Evolutionary conservation across 2,888 invertebrate species (phyloP).

Genomic region (Epirrhoe tristata): DNA sequence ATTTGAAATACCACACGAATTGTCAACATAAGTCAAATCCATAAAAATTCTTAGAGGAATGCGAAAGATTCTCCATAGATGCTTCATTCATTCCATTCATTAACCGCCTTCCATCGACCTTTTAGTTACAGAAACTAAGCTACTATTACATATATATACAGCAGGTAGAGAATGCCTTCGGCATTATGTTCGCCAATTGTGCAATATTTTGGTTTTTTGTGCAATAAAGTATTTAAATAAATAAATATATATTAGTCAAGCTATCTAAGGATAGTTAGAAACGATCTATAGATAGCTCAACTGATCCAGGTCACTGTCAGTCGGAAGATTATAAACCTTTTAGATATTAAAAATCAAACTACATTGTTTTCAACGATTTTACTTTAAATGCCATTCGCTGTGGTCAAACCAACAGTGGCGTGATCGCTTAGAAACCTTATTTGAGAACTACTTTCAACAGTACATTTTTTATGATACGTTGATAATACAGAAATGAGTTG

Average conservation of each 20-base stretch:
- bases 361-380: conserved; percentile 5
- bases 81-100: not conserved
- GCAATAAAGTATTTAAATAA: too few relatives aligned
- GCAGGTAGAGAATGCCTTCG: too few relatives aligned
- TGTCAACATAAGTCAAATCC: not conserved
- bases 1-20: not conserved
- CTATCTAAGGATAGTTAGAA: too few relatives aligned
- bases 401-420: conserved; percentile 27
- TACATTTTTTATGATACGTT: conserved; percentile 18
- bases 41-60: not conserved
- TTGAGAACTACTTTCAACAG: conserved; percentile 10
- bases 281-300: too few relatives aligned
- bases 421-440: conserved; percentile 22
- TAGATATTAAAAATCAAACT: not conserved
- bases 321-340: too few relatives aligned
- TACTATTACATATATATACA: too few relatives aligned
- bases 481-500: conserved; percentile 32
- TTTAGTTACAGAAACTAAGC: too few relatives aligned
- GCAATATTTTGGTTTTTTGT: too few relatives aligned
- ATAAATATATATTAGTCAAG: too few relatives aligned
- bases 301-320: too few relatives aligned
- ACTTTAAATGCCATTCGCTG: conserved; percentile 1
- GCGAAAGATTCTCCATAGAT: not conserved
- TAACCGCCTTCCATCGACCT: not conserved
- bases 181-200: too few relatives aligned